Conservation (phyloP, 1,140 invertebrate genomes). For the Anoplolepis gracilipes region DNA sequence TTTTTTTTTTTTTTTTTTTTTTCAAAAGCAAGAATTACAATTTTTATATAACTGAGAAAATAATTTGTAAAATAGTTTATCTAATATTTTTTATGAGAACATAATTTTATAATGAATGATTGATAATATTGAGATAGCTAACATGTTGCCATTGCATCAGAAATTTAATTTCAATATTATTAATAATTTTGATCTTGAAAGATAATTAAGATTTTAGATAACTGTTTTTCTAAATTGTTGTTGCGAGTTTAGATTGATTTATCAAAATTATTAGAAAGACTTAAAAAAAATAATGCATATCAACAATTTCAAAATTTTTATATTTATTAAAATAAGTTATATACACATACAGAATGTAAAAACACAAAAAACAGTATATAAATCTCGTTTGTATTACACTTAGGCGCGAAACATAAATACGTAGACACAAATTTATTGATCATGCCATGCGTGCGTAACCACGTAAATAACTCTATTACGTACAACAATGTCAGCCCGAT, state of each 20-base stretch:
- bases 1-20: background rate
- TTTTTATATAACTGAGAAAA: background rate
- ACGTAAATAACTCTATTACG: constrained; percentile 73
- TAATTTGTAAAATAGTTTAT: background rate
- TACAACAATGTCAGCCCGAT: constrained; percentile 77
- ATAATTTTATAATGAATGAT: background rate
- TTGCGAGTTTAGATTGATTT: background rate
- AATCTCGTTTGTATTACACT: background rate
- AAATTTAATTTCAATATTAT: background rate
- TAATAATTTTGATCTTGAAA: background rate
- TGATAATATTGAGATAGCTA: background rate
- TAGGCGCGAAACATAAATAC: constrained; percentile 46
- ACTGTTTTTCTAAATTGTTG: background rate
- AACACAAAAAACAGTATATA: background rate
- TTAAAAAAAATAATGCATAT: background rate
- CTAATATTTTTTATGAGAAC: background rate
- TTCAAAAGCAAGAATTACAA: background rate
- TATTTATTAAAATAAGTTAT: background rate
- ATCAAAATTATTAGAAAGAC: background rate
- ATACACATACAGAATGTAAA: background rate
- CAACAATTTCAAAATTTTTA: background rate
- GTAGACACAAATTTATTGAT: constrained; percentile 49
- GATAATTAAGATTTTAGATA: background rate
- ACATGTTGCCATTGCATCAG: background rate
- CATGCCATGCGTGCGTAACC: constrained; percentile 64